Evolutionary conservation across 1,140 invertebrate species (phyloP), one percentile per base, ranked within the genome.

Genomic region (Tetramorium parvispinum): DNA sequence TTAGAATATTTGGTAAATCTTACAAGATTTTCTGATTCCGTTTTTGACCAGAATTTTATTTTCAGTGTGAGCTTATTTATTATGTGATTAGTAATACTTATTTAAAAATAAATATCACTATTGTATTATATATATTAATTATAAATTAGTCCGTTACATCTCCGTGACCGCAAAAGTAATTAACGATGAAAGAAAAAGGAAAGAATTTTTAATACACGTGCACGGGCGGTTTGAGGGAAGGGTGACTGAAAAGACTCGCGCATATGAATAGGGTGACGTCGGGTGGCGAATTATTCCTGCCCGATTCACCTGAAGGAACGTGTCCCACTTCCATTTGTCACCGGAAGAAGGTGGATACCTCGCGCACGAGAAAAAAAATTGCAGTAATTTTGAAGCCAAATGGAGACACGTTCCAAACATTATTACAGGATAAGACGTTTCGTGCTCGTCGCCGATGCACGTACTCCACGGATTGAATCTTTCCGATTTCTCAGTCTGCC

Each of bases 241-340:
- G 7, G n/a, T 21, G 46, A 7, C n/a, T 46, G 49, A 57, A 51
- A 40, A 73, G 51, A 59, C 16, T 43, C 51, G 51, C 16, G 24
- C 40, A 37, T 11, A 24, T 81, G 11, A 24, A 18, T 40, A 43
- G 21, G 24, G 16, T 57, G 51, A 3, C 59, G 24, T 43, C 66
- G 40, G 68, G 40, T 21, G 40, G 18, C 55, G 40, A 46, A 83
- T 75, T 82, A 57, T 82, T 73, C 24, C 11, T 73, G 8, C 16
- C 51, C 65, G 68, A 59, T 21, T 46, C 53, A 75, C 55, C 68
- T 24, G 68, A 82, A 70, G 66, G 68, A 83, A 75, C 53, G 61
- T 49, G 68, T 53, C 79, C 66, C 55, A 57, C 51, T 83, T 83
- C 40, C 79, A 83, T 83, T 75, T 83, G 79, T 83, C 53, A 73